These are phyloP conservation scores for Trichomycterus rosablanca DNA, from an alignment of 2,113 vertebrate species.

Conservation along the genomic window DNA sequence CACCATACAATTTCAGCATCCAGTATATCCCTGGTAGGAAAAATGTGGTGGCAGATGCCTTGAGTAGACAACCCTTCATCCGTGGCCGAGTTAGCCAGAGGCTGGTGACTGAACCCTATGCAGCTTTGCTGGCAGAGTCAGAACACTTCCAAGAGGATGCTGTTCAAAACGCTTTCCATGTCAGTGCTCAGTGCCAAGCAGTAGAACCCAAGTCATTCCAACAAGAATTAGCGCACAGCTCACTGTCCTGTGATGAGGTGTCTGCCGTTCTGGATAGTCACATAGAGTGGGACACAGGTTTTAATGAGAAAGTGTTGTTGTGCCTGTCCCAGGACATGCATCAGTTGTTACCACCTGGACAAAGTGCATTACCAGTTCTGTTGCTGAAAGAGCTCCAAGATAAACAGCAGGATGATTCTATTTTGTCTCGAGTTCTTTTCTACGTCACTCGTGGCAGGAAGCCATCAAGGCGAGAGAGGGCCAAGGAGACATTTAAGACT, in stretches of 20 bases:
- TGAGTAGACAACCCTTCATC: too few species aligned
- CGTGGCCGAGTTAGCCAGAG: too few species aligned
- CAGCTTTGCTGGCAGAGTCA: too few species aligned
- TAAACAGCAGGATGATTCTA: not conserved
- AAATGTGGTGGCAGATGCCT: too few species aligned
- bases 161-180: too few species aligned
- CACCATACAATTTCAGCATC: too few species aligned
- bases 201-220: too few species aligned
- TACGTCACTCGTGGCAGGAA: not conserved
- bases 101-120: too few species aligned
- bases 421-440: not conserved
- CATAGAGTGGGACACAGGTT: not conserved
- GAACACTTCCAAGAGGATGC: too few species aligned
- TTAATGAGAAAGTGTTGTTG: not conserved
- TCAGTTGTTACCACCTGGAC: not conserved
- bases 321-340: not conserved
- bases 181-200: too few species aligned
- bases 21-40: too few species aligned
- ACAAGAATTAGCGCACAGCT: too few species aligned
- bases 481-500: not conserved
- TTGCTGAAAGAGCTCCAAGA: slow-evolving; percentile 4
- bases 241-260: slow-evolving; percentile 9
- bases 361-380: not conserved
- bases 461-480: slow-evolving; percentile 2
- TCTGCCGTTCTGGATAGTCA: not conserved